Conservation (phyloP, 2,888 invertebrate genomes). For the Macrosiphum euphorbiae region DNA sequence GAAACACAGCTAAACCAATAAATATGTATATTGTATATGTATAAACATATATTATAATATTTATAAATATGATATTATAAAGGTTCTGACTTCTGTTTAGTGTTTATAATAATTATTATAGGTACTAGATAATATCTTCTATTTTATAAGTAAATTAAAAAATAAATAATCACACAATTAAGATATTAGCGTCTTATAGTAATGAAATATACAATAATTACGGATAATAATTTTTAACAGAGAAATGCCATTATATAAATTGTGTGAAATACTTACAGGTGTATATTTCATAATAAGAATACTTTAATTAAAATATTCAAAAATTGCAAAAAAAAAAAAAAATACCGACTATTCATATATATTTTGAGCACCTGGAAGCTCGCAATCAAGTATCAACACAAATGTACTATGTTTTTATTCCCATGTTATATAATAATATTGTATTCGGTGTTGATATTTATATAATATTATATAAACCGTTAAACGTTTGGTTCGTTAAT, state of each 20-base stretch:
- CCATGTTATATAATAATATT: constrained; percentile 7
- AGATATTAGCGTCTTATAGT: neutral
- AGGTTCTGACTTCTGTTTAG: neutral
- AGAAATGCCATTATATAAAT: constrained; percentile 28
- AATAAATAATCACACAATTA: neutral
- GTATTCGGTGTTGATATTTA: neutral
- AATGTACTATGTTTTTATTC: constrained; percentile 12
- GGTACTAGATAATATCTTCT: neutral
- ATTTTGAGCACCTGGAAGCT: constrained; percentile 10
- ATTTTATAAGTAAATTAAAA: neutral
- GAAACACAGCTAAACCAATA: neutral
- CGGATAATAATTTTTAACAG: neutral
- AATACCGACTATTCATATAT: neutral
- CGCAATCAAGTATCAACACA: constrained; percentile 7
- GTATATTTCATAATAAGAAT: neutral
- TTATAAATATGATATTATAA: neutral
- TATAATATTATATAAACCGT: neutral
- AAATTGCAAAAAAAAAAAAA: neutral
- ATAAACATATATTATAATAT: too few relatives aligned
- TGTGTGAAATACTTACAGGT: constrained; percentile 41
- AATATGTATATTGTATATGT: neutral
- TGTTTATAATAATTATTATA: neutral
- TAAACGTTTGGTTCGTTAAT: constrained; percentile 15
- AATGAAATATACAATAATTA: constrained; percentile 6
- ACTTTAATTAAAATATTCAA: constrained; percentile 24